Conservation (phyloP, 2,797 vertebrate genomes). For the Megaceryle alcyon region DNA sequence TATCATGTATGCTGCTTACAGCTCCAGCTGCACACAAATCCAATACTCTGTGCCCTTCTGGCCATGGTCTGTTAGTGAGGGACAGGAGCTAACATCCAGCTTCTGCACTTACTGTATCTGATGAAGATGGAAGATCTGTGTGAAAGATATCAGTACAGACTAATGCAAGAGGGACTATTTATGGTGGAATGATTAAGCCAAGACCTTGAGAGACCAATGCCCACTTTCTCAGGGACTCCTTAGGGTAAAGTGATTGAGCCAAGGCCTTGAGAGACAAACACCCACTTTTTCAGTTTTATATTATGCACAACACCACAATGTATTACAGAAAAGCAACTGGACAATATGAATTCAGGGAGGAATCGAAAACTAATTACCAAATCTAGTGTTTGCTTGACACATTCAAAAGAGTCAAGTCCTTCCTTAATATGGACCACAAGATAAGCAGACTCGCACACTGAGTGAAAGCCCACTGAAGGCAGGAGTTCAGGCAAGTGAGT, state of each 20-base stretch:
- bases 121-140: neutral
- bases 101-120: neutral
- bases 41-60: neutral
- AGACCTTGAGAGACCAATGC: neutral
- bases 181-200: neutral
- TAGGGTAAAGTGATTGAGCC: neutral
- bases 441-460: neutral
- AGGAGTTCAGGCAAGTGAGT: neutral
- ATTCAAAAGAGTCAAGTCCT: neutral
- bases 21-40: neutral
- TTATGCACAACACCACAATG: neutral
- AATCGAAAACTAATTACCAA: neutral
- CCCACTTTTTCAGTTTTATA: neutral
- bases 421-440: neutral
- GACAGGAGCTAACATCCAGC: neutral
- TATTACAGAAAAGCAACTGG: neutral
- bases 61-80: neutral
- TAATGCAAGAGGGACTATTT: neutral
- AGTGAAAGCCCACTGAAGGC: neutral
- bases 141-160: neutral
- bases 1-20: neutral
- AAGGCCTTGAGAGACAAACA: neutral
- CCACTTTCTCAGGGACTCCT: neutral
- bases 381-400: neutral
- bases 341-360: neutral